Evolutionary conservation across 2,113 vertebrate genomes (phyloP).

Genomic region (Hipposideros armiger): DNA sequence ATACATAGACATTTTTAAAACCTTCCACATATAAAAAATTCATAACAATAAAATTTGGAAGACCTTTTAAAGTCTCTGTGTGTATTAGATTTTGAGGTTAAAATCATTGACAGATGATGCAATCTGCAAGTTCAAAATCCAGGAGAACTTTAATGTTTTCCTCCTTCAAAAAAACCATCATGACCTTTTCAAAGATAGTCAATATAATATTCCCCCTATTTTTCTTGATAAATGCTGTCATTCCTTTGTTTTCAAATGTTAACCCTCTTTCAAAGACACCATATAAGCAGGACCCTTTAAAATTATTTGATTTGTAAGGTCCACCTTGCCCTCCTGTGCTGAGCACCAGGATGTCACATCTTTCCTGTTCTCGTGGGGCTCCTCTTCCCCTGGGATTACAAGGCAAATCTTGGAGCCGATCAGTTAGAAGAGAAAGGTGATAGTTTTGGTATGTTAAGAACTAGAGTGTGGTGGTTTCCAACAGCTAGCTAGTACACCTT

Average conservation of each 20-base stretch:
- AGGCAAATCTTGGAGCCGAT: neutral
- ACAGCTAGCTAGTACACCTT: neutral
- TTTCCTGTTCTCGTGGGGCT: neutral
- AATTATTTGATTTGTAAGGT: neutral
- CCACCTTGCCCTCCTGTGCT: neutral
- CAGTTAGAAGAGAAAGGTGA: neutral
- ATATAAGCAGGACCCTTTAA: neutral
- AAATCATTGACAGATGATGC: neutral
- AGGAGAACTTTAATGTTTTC: neutral
- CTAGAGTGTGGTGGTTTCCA: neutral
- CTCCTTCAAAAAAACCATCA: constrained; percentile 3
- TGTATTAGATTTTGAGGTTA: neutral
- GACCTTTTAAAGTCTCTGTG: neutral
- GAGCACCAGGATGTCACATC: neutral
- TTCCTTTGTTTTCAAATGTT: neutral
- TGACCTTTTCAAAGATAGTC: neutral
- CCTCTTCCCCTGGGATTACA: neutral
- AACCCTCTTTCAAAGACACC: neutral
- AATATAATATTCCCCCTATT: neutral
- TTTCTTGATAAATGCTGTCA: neutral
- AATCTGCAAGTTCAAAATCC: neutral
- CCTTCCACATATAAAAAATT: neutral
- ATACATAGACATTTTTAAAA: neutral
- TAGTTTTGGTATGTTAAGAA: neutral
- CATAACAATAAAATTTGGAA: neutral